Evolutionary conservation across 1,140 invertebrate species (phyloP).

Genomic region (Cyclargus thomasi): DNA sequence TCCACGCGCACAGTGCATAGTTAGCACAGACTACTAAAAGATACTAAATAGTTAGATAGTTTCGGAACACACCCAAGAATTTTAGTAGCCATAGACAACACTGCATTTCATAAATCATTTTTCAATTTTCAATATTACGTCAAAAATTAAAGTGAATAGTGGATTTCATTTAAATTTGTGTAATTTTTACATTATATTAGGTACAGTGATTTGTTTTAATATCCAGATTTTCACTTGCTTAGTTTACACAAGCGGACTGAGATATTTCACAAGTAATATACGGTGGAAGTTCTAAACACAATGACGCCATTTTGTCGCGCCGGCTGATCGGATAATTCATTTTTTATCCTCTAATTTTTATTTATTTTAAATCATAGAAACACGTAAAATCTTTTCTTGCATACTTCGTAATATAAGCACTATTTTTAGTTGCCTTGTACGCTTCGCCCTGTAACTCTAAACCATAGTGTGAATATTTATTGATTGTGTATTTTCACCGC

Average conservation of each 20-base stretch:
- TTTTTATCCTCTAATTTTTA: constrained; percentile 38
- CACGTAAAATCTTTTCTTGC: not conserved
- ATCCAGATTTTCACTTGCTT: constrained; percentile 9
- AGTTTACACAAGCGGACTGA: constrained; percentile 21
- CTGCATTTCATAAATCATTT: constrained; percentile 29
- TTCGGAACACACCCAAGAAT: no score
- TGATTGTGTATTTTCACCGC: constrained; percentile 12
- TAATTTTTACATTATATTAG: constrained; percentile 28
- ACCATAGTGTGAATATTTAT: not conserved
- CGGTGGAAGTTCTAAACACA: constrained; percentile 50
- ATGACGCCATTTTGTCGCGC: constrained; percentile 74
- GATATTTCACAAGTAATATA: constrained; percentile 18
- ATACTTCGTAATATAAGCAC: not conserved
- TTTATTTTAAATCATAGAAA: not conserved
- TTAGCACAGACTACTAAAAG: not conserved
- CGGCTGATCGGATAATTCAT: constrained; percentile 68
- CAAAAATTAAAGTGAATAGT: constrained; percentile 64
- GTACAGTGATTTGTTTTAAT: constrained; percentile 27
- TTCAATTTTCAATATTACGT: constrained; percentile 70
- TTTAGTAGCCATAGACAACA: not conserved
- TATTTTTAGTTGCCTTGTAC: not conserved
- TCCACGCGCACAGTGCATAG: no score
- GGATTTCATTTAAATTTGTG: constrained; percentile 42
- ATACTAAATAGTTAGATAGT: not conserved
- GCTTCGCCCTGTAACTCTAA: not conserved